Base-by-base conservation (phyloP, 2,888 invertebrate species). In the Mesorhabditis spiculigera region DNA sequence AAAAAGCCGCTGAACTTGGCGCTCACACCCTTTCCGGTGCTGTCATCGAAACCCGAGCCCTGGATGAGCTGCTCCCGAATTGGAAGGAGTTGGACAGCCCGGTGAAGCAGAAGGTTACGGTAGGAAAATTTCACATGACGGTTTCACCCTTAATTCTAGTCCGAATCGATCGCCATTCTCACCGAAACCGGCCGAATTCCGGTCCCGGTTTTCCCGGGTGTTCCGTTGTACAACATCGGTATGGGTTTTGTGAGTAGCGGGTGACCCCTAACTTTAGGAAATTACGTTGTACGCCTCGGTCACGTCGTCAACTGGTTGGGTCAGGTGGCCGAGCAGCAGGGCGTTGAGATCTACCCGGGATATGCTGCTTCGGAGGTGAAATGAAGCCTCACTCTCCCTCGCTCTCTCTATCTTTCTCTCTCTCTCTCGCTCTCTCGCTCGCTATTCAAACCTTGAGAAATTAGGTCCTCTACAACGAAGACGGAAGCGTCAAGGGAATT, bases 11-110 rank as follows among this genome's bases (percentile, higher is more conserved):
- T 0, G 94, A 95, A 89, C 89, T 93, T 28, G 85, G 97, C 68
- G 95, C 94, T 0, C 98, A 99, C 86, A 98, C 93, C 69, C 89
- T 99, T 4, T 97, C 97, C 0, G 98, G 98, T 28, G 98, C 98
- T 6, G 96, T 96, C 71, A 91, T 98, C 66, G 97, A 99, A 63
- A 83, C 85, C 5, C 68, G 73, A 45, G 85, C 81, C 10, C 68
- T 85, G 50, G 91, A 93, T 82, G 96, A 97, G 88, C 89, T 99
- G 0, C 91, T 99, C 72, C 98, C 98, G n/a, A 93, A 97, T 86
- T 99, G 97, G 97, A 91, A 94, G 84, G 95, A 95, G 71, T 82
- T 82, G 68, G 87, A 84, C 63, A 85, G 95, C 0, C 97, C 97
- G 0, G 88, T 98, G 44, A 91, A 92, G 84, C 96, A 96, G 0